phyloP scores from a whole-genome alignment of 2,797 vertebrate genomes.

The Molossus alvarezi region DNA sequence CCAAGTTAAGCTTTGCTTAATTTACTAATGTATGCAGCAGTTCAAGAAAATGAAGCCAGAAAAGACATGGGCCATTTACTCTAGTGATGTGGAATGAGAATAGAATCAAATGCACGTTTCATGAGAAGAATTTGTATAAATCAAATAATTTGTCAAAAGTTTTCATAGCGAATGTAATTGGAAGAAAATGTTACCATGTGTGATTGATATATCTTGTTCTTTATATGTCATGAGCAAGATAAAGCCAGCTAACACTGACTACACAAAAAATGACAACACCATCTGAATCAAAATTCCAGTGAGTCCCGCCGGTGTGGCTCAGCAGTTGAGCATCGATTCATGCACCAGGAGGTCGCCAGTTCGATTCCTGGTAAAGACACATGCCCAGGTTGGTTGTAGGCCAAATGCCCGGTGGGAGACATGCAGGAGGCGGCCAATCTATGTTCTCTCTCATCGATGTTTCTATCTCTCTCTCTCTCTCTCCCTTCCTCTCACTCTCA shows the following conservation, averaged over 20 bases:
- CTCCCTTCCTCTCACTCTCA: no score
- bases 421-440: no score
- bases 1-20: constrained; percentile 14
- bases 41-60: constrained; percentile 17
- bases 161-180: constrained; percentile 62
- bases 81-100: background rate
- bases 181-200: constrained; percentile 71
- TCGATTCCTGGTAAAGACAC: no score
- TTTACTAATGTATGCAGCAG: constrained; percentile 17
- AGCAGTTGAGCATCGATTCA: no score
- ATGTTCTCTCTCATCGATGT: no score
- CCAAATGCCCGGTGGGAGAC: no score
- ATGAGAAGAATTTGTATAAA: constrained; percentile 22
- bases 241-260: constrained; percentile 58
- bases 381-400: no score
- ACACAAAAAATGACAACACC: background rate
- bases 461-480: no score
- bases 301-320: no score
- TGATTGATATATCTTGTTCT: constrained; percentile 64
- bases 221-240: constrained; percentile 61
- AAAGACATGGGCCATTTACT: constrained; percentile 8
- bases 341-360: no score
- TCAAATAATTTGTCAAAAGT: constrained; percentile 43
- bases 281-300: background rate
- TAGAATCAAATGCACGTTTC: constrained; percentile 47